Conservation (phyloP, 2,888 invertebrate genomes). For the Phyto melanocephala region DNA sequence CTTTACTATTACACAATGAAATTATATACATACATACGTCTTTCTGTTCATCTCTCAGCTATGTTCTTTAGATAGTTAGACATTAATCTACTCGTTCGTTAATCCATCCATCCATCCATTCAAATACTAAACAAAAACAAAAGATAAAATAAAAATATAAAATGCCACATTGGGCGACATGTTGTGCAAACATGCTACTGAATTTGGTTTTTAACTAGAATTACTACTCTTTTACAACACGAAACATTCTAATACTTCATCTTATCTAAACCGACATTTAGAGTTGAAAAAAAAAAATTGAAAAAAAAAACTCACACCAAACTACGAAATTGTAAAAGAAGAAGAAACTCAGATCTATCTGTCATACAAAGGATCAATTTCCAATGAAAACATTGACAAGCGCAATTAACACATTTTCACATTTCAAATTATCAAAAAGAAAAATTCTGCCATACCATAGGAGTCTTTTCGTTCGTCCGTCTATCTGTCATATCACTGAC, state of each 20-base stretch:
- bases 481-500: background rate
- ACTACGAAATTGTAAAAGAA: conserved; percentile 60
- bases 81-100: conserved; percentile 33
- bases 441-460: background rate
- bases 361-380: conserved; percentile 66
- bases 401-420: conserved; percentile 68
- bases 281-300: conserved; percentile 55
- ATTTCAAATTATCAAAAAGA: background rate
- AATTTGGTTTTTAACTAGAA: conserved; percentile 68
- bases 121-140: background rate
- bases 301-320: conserved; percentile 66
- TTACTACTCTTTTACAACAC: conserved; percentile 11
- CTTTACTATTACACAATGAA: conserved; percentile 34
- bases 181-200: conserved; percentile 78
- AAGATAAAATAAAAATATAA: conserved; percentile 30
- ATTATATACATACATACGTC: background rate
- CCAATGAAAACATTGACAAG: conserved; percentile 67
- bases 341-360: conserved; percentile 17
- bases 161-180: conserved; percentile 76
- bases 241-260: conserved; percentile 40
- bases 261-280: conserved; percentile 58
- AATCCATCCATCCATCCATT: conserved; percentile 16
- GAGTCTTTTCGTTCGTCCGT: background rate
- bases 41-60: background rate
- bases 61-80: conserved; percentile 28